Base-by-base conservation (phyloP, 2,113 vertebrate species). In the Phrynosoma platyrhinos region DNA sequence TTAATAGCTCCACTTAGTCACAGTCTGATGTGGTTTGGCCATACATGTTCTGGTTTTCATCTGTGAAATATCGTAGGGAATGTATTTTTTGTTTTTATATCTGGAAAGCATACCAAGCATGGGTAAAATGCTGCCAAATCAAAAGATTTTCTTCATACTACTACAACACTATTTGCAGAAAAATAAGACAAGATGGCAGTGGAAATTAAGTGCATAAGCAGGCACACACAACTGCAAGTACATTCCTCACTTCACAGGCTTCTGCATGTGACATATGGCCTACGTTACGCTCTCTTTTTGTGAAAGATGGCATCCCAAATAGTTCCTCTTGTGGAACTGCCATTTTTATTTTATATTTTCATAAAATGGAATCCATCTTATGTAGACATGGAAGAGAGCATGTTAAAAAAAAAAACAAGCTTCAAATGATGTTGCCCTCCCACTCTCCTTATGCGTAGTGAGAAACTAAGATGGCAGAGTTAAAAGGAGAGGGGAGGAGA, bases 371-470 rank as follows among this genome's bases (percentile, higher is more conserved):
- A 71, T 62, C 8, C 32, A 86, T 71, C 5, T n/a, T 84, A 69
- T 1, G 55, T n/a, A 90, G 27, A 93, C 87, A 90, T 58, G 27
- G 52, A 18, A 58, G 52, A 74, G 36, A 36, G n/a, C 90, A 68
- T 89, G 36, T 32, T 74, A 27, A 20, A 52, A 42, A 20, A 52
- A 42, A 83, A 77, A 30, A 36, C 36, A 36, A 3, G 58, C 88
- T 90, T 72, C 86, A 82, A 88, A 76, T 77, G 1, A 8, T 16
- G 58, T 40, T 90, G 47, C 25, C 36, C 86, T 82, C 91, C 87
- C 71, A 91, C 42, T 89, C 36, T 80, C 82, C 30, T 66, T 79
- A 85, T 92, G 84, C 77, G 55, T 93, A 20, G 20, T 62, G 25
- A 23, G 55, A 88, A 91, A 47, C 18, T 53, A 80, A 88, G 87